These are phyloP conservation scores for Lanistes nyassanus DNA, from an alignment of 1,140 invertebrate genomes.

Conservation along the genomic window DNA sequence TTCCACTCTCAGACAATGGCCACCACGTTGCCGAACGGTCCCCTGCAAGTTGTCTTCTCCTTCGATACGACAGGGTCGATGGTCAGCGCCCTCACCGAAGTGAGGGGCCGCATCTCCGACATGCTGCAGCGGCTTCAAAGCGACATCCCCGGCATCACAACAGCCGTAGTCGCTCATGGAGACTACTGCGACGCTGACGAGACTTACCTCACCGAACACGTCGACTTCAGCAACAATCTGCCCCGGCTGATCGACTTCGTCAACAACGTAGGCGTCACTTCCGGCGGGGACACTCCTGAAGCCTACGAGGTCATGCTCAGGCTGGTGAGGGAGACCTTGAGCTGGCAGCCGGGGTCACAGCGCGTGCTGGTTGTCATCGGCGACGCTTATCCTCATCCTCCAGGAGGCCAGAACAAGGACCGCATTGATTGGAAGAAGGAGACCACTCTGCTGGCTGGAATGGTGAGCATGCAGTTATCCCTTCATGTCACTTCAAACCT, in stretches of 20 bases:
- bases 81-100: conserved; percentile 45
- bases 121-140: conserved; percentile 55
- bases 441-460: conserved; percentile 18
- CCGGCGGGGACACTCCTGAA: conserved; percentile 53
- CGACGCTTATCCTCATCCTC: conserved; percentile 57
- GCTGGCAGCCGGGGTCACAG: conserved; percentile 48
- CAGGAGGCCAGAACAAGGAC: conserved; percentile 41
- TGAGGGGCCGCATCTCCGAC: conserved; percentile 47
- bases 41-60: conserved; percentile 56
- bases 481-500: not conserved
- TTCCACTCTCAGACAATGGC: not conserved
- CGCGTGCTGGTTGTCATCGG: conserved; percentile 59
- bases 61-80: conserved; percentile 62
- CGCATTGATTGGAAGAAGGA: conserved; percentile 58
- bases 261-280: conserved; percentile 45
- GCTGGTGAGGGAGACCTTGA: conserved; percentile 31
- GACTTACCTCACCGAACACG: conserved; percentile 52
- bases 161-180: conserved; percentile 56
- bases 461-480: not conserved
- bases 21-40: conserved; percentile 31
- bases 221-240: conserved; percentile 47
- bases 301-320: conserved; percentile 55
- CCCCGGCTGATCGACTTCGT: conserved; percentile 51
- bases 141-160: conserved; percentile 54
- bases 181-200: conserved; percentile 55